Percentiles rank a stretch among this genome's conserved stretches.
Evolutionary conservation across 2,113 vertebrate species (phyloP).

Genomic region (Zosterops japonicus): DNA sequence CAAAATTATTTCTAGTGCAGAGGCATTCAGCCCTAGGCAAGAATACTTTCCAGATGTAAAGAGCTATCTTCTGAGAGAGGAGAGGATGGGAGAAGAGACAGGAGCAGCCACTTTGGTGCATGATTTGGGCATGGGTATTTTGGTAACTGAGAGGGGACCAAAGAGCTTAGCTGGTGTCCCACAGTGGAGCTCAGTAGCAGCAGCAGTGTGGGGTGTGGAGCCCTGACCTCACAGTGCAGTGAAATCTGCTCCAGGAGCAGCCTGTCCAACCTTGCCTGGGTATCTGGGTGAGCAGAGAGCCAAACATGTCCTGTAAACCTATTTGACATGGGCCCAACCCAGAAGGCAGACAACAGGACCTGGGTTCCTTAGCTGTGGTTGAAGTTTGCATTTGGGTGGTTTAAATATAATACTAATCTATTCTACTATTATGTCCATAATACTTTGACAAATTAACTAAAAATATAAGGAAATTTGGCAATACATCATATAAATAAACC

Average conservation of each 20-base stretch:
- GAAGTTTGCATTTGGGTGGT: background rate
- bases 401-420: background rate
- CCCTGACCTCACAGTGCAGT: rapidly evolving
- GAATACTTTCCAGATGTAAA: background rate
- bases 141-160: background rate
- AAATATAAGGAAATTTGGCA: background rate
- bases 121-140: rapidly evolving
- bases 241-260: background rate
- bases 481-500: background rate
- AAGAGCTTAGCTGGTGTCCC: background rate
- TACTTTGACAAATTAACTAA: background rate
- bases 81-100: background rate
- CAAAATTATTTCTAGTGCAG: background rate
- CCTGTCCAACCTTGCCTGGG: background rate
- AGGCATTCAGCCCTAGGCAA: background rate
- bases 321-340: too few relatives aligned
- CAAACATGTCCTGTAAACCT: background rate
- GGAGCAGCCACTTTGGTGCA: background rate
- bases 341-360: background rate
- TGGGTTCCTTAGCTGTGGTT: background rate
- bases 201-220: background rate
- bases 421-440: background rate
- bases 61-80: background rate
- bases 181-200: rapidly evolving
- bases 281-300: background rate